Percentiles rank a stretch among this genome's conserved stretches.
Evolutionary conservation across 2,888 invertebrate species (phyloP).

Genomic region (Troides oblongomaculatus): DNA sequence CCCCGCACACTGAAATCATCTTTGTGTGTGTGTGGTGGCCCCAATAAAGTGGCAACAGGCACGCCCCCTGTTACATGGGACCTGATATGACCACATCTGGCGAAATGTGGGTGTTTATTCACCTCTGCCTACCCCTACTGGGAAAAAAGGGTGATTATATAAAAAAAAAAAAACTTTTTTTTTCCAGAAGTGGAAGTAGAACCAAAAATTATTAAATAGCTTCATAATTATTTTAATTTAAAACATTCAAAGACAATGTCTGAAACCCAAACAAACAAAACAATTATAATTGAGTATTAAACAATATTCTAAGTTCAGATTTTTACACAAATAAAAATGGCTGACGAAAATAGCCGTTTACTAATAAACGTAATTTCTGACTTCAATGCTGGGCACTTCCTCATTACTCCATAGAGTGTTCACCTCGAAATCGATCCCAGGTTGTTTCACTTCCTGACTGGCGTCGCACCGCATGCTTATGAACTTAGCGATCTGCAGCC

Average conservation of each 20-base stretch:
- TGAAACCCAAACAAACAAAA: background rate
- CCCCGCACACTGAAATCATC: too few relatives aligned
- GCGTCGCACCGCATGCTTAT: slow-evolving; percentile 60
- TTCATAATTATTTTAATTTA: background rate
- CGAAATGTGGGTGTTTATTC: too few relatives aligned
- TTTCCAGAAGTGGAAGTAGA: too few relatives aligned
- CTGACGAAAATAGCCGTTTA: background rate
- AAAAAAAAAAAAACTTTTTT: too few relatives aligned
- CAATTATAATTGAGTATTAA: background rate
- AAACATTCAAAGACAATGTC: background rate
- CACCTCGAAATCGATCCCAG: slow-evolving; percentile 46
- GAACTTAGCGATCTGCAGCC: slow-evolving; percentile 62
- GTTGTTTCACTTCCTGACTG: slow-evolving; percentile 39
- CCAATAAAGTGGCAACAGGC: too few relatives aligned
- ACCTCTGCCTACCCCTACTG: too few relatives aligned
- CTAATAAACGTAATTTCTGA: slow-evolving; percentile 61
- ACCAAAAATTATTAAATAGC: background rate
- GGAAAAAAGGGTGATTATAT: too few relatives aligned
- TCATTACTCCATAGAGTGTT: slow-evolving; percentile 68
- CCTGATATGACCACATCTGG: too few relatives aligned
- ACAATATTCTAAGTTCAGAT: background rate
- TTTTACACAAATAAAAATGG: background rate
- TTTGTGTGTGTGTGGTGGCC: too few relatives aligned
- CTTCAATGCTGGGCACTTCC: slow-evolving; percentile 66
- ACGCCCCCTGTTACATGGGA: too few relatives aligned